These are phyloP conservation scores for Yponomeuta malinellus DNA, from an alignment of 2,888 invertebrate genomes.

Conservation along the genomic window DNA sequence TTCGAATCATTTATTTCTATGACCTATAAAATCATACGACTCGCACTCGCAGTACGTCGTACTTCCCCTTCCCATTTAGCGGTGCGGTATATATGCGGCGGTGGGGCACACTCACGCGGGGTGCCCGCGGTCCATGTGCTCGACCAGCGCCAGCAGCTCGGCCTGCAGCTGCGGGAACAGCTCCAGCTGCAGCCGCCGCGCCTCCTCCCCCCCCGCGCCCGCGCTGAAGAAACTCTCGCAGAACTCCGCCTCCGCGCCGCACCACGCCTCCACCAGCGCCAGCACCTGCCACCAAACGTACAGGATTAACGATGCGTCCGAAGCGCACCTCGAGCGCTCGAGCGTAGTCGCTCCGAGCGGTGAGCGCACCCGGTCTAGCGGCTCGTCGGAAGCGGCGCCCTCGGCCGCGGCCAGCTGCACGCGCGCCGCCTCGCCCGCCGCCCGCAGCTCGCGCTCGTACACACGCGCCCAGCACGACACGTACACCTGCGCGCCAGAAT, in stretches of 20 bases:
- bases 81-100: not conserved
- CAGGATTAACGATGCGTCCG: no score
- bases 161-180: conserved; percentile 92
- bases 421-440: conserved; percentile 85
- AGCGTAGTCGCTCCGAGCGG: no score
- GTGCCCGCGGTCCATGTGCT: conserved; percentile 90
- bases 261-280: conserved; percentile 91
- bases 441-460: conserved; percentile 89
- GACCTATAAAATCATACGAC: no score
- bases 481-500: conserved; percentile 73
- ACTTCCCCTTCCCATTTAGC: not conserved
- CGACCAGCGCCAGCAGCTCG: conserved; percentile 90
- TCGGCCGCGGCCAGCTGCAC: conserved; percentile 38
- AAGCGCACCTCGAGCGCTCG: no score
- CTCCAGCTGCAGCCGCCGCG: conserved; percentile 89
- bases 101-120: conserved; percentile 83
- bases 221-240: conserved; percentile 88
- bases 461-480: conserved; percentile 88
- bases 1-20: no score
- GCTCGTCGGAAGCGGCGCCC: conserved; percentile 29
- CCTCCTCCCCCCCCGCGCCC: conserved; percentile 66
- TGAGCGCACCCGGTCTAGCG: conserved; percentile 39
- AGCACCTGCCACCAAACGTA: conserved; percentile 75
- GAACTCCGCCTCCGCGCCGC: conserved; percentile 96
- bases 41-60: no score